A percentile compares a stretch with the other conserved stretches of the same genome.
Evolutionary conservation across 2,113 vertebrate species (phyloP).

Genomic region (Oryctolagus cuniculus): mOryCun1.1 NC_091450.1:54325001-54325500

Average conservation of each 20-base stretch:
- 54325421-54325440: constrained; percentile 87
- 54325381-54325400: constrained; percentile 86
- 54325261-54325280: constrained; percentile 32
- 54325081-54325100: constrained; percentile 97
- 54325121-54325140: constrained; percentile 95
- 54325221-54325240: constrained; percentile 87
- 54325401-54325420: constrained; percentile 87
- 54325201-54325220: constrained; percentile 86
- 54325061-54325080: constrained; percentile 97
- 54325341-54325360: constrained; percentile 89
- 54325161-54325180: constrained; percentile 77
- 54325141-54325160: constrained; percentile 65
- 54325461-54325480: constrained; percentile 64
- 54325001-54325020: constrained; percentile 95
- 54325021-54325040: constrained; percentile 97
- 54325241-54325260: constrained; percentile 23
- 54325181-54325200: constrained; percentile 46
- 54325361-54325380: constrained; percentile 88
- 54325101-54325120: constrained; percentile 96
- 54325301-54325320: constrained; percentile 86
- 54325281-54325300: constrained; percentile 59
- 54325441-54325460: constrained; percentile 77
- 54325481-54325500: not conserved
- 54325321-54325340: constrained; percentile 77
- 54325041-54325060: constrained; percentile 89